These are phyloP conservation scores for Lasioglossum baleicum DNA, from an alignment of 1,140 invertebrate genomes.

Conservation along the genomic window DNA sequence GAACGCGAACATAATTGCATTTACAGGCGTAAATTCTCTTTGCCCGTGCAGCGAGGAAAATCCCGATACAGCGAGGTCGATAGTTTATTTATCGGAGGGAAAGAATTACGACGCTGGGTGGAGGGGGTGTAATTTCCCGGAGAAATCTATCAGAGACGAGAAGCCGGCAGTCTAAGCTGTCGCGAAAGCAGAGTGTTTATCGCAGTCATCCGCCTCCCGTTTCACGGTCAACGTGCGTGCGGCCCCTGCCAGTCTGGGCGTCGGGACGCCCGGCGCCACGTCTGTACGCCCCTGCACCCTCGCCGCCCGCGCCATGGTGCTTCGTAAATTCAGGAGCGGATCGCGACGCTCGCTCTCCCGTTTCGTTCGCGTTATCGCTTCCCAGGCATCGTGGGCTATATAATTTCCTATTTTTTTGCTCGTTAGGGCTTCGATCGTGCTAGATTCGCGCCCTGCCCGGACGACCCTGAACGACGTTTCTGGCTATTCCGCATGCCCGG, in stretches of 20 bases:
- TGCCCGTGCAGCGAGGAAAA: too few species aligned
- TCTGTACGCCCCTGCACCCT: constrained; percentile 45
- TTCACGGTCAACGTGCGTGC: constrained; percentile 75
- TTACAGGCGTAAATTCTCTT: too few species aligned
- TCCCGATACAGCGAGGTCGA: too few species aligned
- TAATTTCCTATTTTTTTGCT: constrained; percentile 41
- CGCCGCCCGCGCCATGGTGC: constrained; percentile 22
- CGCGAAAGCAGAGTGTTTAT: constrained; percentile 12
- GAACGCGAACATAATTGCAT: too few species aligned
- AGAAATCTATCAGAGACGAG: too few species aligned
- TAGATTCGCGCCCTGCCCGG: not conserved
- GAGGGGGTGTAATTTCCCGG: too few species aligned
- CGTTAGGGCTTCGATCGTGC: not conserved
- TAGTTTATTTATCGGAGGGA: too few species aligned
- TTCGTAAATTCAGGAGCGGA: constrained; percentile 56
- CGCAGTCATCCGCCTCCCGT: constrained; percentile 44
- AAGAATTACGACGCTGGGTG: too few species aligned
- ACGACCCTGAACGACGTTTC: not conserved
- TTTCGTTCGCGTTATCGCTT: constrained; percentile 65
- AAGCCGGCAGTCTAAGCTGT: too few species aligned
- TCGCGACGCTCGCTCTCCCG: constrained; percentile 27
- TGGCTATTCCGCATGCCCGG: not conserved
- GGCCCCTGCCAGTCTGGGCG: constrained; percentile 72
- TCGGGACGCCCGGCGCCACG: constrained; percentile 71
- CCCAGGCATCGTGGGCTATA: constrained; percentile 30